Evolutionary conservation across 2,113 vertebrate genomes (phyloP), one percentile per base, ranked within the genome.

Genomic region (Carassius auratus): DNA sequence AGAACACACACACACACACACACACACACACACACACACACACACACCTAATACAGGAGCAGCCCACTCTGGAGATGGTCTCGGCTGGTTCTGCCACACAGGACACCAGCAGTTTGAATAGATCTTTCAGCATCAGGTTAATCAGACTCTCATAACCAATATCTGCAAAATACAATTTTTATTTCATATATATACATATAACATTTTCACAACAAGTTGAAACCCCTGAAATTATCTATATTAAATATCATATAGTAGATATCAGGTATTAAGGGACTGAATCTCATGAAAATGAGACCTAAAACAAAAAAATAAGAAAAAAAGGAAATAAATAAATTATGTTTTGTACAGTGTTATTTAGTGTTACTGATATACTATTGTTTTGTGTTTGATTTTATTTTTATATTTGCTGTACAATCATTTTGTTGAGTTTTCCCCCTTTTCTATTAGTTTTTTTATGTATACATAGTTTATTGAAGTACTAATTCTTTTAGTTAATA

Each of bases 1-100:
- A 33, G 9, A 66, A 0, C 21, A 15, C 50, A 14, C 38, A 71
- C 33, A 26, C 88, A 92, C 88, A 15, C 50, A 14, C 38, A 71
- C 33, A 26, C 88, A 92, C 88, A 99, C 98, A 14, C 38, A 71
- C 33, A 26, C 88, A 92, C 88, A 15, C 50, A 14, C 38, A 71
- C 33, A 26, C 88, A 92, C 88, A 99, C 98, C 98, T 96, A 90
- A 99, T 99, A 89, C 98, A 99, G 90, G 98, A 99, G 84, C 98
- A 99, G 90, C 98, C 98, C 74, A 99, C 98, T 92, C 98, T 96
- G 91, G 98, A 99, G 95, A 99, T 98, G 90, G 96, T 95, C 92
- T 99, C 98, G 0, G 97, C 97, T 55, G 98, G 97, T 83, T 99
- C 98, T 59, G 98, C 97, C 87, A 99, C 97, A 85, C 97, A 98